Base-by-base conservation (phyloP, 2,888 invertebrate genomes). In the Apodemia duryi region DNA sequence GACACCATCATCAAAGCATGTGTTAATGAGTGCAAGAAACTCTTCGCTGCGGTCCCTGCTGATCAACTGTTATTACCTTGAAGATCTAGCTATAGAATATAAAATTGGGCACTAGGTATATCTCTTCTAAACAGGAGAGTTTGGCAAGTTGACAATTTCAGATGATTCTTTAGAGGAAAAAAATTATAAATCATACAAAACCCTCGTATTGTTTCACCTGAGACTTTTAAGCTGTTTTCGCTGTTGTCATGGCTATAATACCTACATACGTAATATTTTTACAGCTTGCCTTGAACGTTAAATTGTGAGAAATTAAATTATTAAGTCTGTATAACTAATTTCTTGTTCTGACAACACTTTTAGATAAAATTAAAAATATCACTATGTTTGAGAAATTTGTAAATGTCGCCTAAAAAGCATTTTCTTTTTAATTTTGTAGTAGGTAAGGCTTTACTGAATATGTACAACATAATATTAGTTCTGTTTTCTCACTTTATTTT, bases 1-100 rank as follows among this genome's bases (percentile, higher is more conserved):
- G 78, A 86, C 69, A 85, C 88, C 70, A 88, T 91, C 77, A 90
- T 92, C 74, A 77, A 78, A 72, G 85, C 89, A 9, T 91, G 91
- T 72, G 87, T 92, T 68, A 80, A 86, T 69, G 86, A 89, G 70
- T 75, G 82, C 70, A 87, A 90, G 75, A 91, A 90, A 77, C 84
- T 92, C 6, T 91, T 89, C 74, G 83, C 83, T 0, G 83, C 77
- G n/a, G 82, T 89, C 11, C 88, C 91, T 2, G 79, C 81, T 21
- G 71, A 75, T 13, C 72, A 85, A 62, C 76, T 92, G 5, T 72
- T 91, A 13, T 69, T 76, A 46, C 83, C 85, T 46, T 57, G 32
- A 57, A 49, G 21, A 49, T 21, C 49, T 21, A 46, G 6, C 11
- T 46, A 46, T 46, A 43, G 43, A 46, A 46, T 46, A 13, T 46